Conservation (phyloP, 2,797 vertebrate genomes). For the Ataeniobius toweri region DNA sequence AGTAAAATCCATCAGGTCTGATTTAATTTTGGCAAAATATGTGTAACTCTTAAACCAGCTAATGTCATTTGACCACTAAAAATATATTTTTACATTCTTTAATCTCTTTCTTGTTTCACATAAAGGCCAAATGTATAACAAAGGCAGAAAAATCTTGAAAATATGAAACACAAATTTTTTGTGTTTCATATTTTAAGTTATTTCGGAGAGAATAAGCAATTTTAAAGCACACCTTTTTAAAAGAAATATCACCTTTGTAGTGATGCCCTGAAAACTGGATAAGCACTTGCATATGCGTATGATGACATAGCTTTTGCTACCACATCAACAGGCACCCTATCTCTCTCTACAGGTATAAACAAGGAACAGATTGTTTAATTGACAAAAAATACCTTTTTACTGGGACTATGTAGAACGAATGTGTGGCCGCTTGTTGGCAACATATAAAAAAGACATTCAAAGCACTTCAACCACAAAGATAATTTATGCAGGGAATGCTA, state of each 20-base stretch:
- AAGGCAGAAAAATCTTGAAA: not conserved
- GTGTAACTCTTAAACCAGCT: not conserved
- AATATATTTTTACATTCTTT: constrained; percentile 1
- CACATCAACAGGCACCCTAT: not conserved
- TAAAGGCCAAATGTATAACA: not conserved
- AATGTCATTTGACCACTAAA: constrained; percentile 2
- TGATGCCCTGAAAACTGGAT: not conserved
- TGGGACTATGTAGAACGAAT: no score
- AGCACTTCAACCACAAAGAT: no score
- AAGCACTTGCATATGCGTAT: not conserved
- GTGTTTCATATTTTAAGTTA: not conserved
- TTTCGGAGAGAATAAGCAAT: not conserved
- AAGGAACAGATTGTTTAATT: not conserved
- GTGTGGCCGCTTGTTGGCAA: no score
- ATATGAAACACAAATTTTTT: not conserved
- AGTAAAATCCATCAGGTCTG: constrained; percentile 30
- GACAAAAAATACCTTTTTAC: not conserved
- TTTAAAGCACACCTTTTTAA: not conserved
- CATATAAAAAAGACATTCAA: no score
- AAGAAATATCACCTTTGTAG: not conserved
- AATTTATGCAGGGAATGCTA: no score
- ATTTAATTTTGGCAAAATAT: constrained; percentile 10
- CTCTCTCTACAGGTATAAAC: not conserved
- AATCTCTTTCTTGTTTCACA: not conserved
- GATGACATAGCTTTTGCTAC: not conserved